phyloP scores from a whole-genome alignment of 2,113 vertebrate genomes.

The Leiothrix lutea region DNA sequence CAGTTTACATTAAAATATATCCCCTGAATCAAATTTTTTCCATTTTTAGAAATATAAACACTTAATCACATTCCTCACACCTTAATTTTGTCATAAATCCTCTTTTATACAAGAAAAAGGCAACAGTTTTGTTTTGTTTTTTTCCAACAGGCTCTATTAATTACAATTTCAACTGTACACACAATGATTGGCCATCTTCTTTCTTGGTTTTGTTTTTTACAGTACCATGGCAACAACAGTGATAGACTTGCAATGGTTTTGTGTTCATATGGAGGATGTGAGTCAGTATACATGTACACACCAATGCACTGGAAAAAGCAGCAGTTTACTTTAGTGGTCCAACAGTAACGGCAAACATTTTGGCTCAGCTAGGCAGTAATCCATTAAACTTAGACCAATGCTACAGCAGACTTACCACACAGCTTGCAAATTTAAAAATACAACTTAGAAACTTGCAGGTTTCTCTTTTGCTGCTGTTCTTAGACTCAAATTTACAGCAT shows the following conservation, averaged over 20 bases:
- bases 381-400: constrained; percentile 76
- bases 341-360: constrained; percentile 81
- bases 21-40: constrained; percentile 88
- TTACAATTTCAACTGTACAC: constrained; percentile 92
- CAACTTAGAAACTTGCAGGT: constrained; percentile 49
- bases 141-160: constrained; percentile 88
- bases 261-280: constrained; percentile 78
- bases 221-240: constrained; percentile 95
- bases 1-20: constrained; percentile 95
- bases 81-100: constrained; percentile 94
- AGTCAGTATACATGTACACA: constrained; percentile 84
- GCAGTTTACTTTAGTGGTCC: constrained; percentile 87
- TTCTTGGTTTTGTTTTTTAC: constrained; percentile 78
- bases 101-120: constrained; percentile 99
- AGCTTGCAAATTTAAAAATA: constrained; percentile 62
- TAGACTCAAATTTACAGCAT: constrained; percentile 54
- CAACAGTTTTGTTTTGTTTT: constrained; percentile 85
- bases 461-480: constrained; percentile 54
- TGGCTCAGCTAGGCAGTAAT: constrained; percentile 98
- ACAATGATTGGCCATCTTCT: constrained; percentile 84
- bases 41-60: constrained; percentile 96
- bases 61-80: constrained; percentile 93
- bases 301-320: constrained; percentile 84
- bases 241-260: constrained; percentile 88
- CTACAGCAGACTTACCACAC: constrained; percentile 75